Percentiles rank a stretch among this genome's conserved stretches.
Evolutionary conservation across 2,888 invertebrate genomes (phyloP).

Genomic region (Himalopsyche kuldschensis): DNA sequence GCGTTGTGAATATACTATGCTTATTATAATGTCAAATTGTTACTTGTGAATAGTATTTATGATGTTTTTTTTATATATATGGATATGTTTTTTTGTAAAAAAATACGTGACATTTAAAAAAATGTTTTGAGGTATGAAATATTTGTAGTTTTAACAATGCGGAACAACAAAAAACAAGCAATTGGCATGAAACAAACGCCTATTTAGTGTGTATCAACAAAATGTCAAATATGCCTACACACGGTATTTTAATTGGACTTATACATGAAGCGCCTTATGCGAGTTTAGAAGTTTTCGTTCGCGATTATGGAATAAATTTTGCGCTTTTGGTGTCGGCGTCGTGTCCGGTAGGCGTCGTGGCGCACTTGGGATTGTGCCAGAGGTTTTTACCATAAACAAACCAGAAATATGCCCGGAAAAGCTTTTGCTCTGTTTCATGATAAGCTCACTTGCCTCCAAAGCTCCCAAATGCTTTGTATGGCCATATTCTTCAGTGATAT

Average conservation of each 20-base stretch:
- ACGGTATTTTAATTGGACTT: not conserved
- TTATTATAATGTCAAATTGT: too few relatives aligned
- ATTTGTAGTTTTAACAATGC: not conserved
- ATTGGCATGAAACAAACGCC: not conserved
- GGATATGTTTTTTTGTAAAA: not conserved
- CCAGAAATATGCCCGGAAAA: not conserved
- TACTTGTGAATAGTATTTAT: too few relatives aligned
- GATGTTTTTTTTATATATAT: not conserved
- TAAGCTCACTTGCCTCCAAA: not conserved
- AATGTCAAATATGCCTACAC: not conserved
- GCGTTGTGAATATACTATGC: too few relatives aligned
- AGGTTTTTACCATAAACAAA: not conserved
- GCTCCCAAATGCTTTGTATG: not conserved
- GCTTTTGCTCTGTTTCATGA: not conserved
- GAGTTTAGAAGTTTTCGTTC: not conserved
- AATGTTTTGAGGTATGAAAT: not conserved
- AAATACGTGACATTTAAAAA: not conserved
- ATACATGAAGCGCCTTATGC: not conserved
- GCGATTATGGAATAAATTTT: not conserved
- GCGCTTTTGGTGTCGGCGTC: not conserved
- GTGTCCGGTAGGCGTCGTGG: not conserved
- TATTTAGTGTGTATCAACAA: not conserved
- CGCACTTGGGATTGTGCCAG: not conserved
- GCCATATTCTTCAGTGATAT: not conserved
- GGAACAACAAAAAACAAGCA: not conserved